Conservation (phyloP, 1,140 invertebrate species). For the Chironomus tepperi region DNA sequence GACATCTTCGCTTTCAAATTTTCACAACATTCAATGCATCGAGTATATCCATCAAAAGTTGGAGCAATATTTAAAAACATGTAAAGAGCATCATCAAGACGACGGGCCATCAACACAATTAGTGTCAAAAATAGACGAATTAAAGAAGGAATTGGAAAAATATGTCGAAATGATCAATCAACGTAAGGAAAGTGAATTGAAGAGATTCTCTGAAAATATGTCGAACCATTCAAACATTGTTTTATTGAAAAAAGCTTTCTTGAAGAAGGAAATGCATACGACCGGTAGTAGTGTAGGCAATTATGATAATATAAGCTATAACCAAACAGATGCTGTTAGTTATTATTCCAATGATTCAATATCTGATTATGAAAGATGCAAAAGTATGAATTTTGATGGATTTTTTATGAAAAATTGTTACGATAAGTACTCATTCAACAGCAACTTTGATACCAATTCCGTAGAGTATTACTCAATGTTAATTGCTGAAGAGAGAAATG, state of each 20-base stretch:
- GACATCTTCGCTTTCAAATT: not conserved
- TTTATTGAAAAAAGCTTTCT: not conserved
- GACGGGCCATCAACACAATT: not conserved
- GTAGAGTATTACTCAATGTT: slow-evolving; percentile 15
- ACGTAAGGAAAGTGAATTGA: not conserved
- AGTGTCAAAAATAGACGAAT: not conserved
- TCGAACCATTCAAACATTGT: not conserved
- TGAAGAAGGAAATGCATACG: not conserved
- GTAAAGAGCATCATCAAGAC: not conserved
- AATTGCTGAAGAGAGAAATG: not conserved
- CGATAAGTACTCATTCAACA: not conserved
- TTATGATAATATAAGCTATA: not conserved
- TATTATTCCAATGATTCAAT: slow-evolving; percentile 1
- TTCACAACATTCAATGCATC: not conserved
- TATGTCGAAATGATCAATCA: not conserved
- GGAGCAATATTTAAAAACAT: not conserved
- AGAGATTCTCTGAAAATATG: not conserved
- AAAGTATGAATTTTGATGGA: not conserved
- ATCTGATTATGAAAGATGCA: not conserved
- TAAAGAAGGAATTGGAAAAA: not conserved
- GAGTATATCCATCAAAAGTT: not conserved
- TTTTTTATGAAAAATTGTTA: not conserved
- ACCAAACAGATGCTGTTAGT: not conserved
- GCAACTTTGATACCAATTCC: not conserved
- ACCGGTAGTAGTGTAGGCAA: not conserved